Evolutionary conservation across 2,888 invertebrate genomes (phyloP).

Genomic region (Coecobrya sp.): DNA sequence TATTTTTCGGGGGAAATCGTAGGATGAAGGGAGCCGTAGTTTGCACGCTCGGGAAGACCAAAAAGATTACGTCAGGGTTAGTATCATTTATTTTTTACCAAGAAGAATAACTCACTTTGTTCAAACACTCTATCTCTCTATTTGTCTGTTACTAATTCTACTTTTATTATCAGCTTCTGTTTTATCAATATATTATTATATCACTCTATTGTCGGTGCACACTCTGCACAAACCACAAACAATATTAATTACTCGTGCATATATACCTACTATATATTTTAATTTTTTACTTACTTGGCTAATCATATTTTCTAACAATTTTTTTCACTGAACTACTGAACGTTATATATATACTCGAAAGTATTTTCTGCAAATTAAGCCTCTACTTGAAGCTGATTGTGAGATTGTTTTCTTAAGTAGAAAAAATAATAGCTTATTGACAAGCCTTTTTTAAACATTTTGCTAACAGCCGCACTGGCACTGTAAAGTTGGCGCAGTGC

Average conservation of each 20-base stretch:
- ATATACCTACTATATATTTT: neutral
- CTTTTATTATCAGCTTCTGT: neutral
- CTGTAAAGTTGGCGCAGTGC: neutral
- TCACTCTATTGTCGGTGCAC: neutral
- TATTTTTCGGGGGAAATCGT: conserved; percentile 72
- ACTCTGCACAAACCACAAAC: neutral
- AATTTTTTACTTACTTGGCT: neutral
- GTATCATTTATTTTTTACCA: conserved; percentile 78
- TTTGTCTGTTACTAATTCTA: neutral
- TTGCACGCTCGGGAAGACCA: conserved; percentile 85
- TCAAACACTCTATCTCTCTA: neutral
- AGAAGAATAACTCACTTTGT: conserved; percentile 46
- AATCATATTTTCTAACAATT: neutral
- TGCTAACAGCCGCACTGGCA: no score
- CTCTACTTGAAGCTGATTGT: no score
- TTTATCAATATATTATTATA: neutral
- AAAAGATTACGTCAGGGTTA: conserved; percentile 85
- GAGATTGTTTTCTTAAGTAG: no score
- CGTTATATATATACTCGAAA: neutral
- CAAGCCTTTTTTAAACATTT: no score
- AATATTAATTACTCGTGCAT: neutral
- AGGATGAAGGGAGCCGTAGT: conserved; percentile 86
- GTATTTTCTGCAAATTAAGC: no score
- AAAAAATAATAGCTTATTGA: no score
- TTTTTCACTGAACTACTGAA: neutral